Percentiles rank a stretch among this genome's conserved stretches.
Evolutionary conservation across 2,888 invertebrate species (phyloP).

Genomic region (Hirtodrosophila confusa): DNA sequence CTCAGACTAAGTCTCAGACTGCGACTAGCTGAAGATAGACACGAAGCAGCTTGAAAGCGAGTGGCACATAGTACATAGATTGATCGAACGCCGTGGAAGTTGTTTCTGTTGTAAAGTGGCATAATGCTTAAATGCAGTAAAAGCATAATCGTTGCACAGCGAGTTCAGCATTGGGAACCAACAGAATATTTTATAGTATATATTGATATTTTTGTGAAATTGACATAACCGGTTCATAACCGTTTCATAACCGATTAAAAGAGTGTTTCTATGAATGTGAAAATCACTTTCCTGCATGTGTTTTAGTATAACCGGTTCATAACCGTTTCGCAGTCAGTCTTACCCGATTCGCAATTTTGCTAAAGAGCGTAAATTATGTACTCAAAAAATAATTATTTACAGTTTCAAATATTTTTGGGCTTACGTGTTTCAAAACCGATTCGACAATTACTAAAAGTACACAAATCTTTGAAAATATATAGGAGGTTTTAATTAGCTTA

Average conservation of each 20-base stretch:
- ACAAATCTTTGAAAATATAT: too few relatives aligned
- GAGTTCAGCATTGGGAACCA: not conserved
- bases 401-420: too few relatives aligned
- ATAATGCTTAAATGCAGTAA: slow-evolving; percentile 13
- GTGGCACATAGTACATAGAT: slow-evolving; percentile 9
- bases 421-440: too few relatives aligned
- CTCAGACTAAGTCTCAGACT: slow-evolving; percentile 10
- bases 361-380: too few relatives aligned
- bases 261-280: not conserved
- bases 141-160: slow-evolving; percentile 33
- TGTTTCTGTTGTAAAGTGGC: slow-evolving; percentile 13
- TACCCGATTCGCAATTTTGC: not conserved
- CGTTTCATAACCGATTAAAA: not conserved
- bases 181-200: too few relatives aligned
- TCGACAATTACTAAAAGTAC: too few relatives aligned
- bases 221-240: not conserved
- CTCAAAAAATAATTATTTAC: too few relatives aligned
- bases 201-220: too few relatives aligned
- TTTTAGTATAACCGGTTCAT: too few relatives aligned
- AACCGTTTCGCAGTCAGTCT: not conserved
- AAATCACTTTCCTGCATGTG: too few relatives aligned
- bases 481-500: too few relatives aligned
- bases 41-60: slow-evolving; percentile 23
- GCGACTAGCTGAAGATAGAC: slow-evolving; percentile 16
- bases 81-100: slow-evolving; percentile 38